Evolutionary conservation across 2,797 vertebrate genomes (phyloP).

Genomic region (Pseudochirops cupreus): DNA sequence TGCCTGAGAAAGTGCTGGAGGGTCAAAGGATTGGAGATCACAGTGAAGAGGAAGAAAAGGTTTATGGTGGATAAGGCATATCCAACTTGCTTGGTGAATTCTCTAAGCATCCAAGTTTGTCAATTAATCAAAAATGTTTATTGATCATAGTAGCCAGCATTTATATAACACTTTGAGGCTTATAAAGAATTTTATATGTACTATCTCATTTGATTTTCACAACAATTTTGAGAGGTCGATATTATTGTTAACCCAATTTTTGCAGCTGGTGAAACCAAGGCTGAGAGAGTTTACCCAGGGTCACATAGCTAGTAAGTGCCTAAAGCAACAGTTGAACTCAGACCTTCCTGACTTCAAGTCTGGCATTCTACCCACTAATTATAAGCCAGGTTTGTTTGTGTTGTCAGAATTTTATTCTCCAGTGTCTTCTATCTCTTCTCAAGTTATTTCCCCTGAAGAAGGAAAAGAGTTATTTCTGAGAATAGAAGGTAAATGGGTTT

Average conservation of each 20-base stretch:
- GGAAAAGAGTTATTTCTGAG: not conserved
- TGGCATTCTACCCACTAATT: not conserved
- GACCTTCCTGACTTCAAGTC: not conserved
- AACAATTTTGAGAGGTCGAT: not conserved
- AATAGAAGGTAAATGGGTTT: not conserved
- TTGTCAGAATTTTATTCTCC: not conserved
- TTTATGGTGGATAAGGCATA: not conserved
- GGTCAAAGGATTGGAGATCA: not conserved
- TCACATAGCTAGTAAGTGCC: too few species aligned
- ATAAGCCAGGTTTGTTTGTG: not conserved
- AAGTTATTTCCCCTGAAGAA: not conserved
- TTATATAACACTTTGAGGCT: not conserved
- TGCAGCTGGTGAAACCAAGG: not conserved
- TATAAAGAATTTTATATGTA: not conserved
- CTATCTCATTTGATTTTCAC: not conserved
- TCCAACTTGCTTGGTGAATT: not conserved
- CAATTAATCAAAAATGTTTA: not conserved
- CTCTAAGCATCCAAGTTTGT: not conserved
- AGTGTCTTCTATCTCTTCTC: not conserved
- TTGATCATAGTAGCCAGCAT: not conserved
- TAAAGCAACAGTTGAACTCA: not conserved
- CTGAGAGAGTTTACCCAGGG: too few species aligned
- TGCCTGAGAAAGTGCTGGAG: not conserved
- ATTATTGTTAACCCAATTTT: not conserved
- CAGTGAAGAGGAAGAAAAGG: not conserved